Base-by-base conservation (phyloP, 2,113 vertebrate genomes). In the Cyanoramphus novaezelandiae region DNA sequence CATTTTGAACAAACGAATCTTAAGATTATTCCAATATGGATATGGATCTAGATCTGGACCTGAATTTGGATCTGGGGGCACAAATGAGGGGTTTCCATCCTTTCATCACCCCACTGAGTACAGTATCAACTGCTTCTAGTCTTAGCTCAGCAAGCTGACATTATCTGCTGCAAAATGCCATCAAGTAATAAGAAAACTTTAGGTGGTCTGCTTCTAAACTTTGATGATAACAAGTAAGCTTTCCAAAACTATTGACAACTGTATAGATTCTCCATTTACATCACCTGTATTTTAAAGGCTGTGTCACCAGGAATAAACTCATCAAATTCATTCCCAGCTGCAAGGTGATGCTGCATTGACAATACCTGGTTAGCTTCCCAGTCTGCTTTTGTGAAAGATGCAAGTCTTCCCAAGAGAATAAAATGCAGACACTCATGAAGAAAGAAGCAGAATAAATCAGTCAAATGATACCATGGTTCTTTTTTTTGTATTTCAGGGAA, bases 361-460 rank as follows among this genome's bases (percentile, higher is more conserved):
- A 92, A 71, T 94, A 85, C 9, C 35, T 75, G 81, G 29, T 97
- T 94, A 93, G 67, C 49, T 77, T 88, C 71, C 82, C 41, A 59
- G 69, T 23, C 63, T 86, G 31, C 39, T 86, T 86, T 81, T 82
- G 67, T 79, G 64, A 86, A 94, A 86, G 67, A 63, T 67, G 64
- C 16, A 86, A 83, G 49, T 41, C 69, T 88, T 91, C 81, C 93
- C 59, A 70, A 47, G 81, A 80, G 67, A 85, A 86, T 76, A 85
- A 92, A 95, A 93, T 28, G 39, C 57, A 90, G 71, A 2, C 2
- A 0, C n/a, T 84, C 47, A 41, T 89, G 77, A 96, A 82, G 90
- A 88, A 95, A 90, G 46, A 43, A 87, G 53, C 52, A 74, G 86
- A 93, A 78, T 95, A 96, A 93, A 96, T 94, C 79, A 90, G 84